Evolutionary conservation across 2,888 invertebrate species (phyloP).

Genomic region (Sminthurides aquaticus): DNA sequence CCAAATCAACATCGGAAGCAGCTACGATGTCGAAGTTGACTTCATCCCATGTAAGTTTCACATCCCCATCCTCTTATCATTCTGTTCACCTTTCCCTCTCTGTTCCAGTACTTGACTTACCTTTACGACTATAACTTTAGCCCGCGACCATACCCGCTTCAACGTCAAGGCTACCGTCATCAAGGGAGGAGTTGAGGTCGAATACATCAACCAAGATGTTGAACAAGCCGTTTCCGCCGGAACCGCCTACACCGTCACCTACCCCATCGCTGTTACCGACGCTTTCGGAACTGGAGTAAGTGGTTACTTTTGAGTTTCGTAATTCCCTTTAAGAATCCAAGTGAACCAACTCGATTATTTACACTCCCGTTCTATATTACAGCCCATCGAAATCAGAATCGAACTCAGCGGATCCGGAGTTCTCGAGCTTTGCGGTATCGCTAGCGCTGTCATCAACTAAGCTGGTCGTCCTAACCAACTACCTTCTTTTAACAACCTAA

Average conservation of each 20-base stretch:
- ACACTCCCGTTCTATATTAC: too few relatives aligned
- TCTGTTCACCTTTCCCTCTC: too few relatives aligned
- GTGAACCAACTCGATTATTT: too few relatives aligned
- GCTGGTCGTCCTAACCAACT: too few relatives aligned
- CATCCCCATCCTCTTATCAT: too few relatives aligned
- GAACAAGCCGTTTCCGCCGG: conserved; percentile 5
- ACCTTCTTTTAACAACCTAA: too few relatives aligned
- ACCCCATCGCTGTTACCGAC: conserved; percentile 14
- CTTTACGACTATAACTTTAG: neutral
- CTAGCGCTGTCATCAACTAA: conserved; percentile 10
- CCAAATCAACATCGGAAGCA: neutral
- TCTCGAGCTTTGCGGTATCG: conserved; percentile 13
- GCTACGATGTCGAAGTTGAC: neutral
- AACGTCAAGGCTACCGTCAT: neutral
- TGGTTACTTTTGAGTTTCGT: neutral
- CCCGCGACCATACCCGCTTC: neutral
- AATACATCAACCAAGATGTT: conserved; percentile 2
- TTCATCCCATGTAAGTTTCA: neutral
- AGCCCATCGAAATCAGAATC: conserved; percentile 7
- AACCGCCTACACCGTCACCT: conserved; percentile 12
- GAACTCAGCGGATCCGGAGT: conserved; percentile 4
- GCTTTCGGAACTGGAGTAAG: conserved; percentile 5
- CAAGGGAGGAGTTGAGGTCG: neutral
- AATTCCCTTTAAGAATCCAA: too few relatives aligned
- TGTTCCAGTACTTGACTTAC: neutral